A percentile compares a stretch with the other conserved stretches of the same genome.
phyloP scores from a whole-genome alignment of 2,888 invertebrate genomes.

The Luperina nickerlii region DNA sequence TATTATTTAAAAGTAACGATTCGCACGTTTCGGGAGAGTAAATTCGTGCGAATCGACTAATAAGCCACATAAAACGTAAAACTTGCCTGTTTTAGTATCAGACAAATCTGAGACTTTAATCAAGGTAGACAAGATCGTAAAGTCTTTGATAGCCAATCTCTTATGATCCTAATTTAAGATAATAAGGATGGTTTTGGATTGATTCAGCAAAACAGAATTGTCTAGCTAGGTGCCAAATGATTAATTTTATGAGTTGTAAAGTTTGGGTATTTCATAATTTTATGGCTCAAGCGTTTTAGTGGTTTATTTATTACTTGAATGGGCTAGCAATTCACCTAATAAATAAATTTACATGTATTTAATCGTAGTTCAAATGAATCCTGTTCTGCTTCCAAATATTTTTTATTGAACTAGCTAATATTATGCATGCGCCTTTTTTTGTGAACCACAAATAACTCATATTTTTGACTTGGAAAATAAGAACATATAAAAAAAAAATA shows the following conservation, averaged over 20 bases:
- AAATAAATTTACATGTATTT: background rate
- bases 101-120: conserved; percentile 22
- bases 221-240: conserved; percentile 20
- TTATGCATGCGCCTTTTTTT: background rate
- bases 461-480: background rate
- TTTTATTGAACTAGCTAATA: no score
- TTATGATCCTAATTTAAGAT: conserved; percentile 52
- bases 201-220: conserved; percentile 35
- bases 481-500: background rate
- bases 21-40: no score
- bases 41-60: no score
- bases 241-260: conserved; percentile 40
- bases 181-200: conserved; percentile 26
- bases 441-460: background rate
- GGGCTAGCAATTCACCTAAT: background rate
- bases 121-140: conserved; percentile 49
- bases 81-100: conserved; percentile 2
- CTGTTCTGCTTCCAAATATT: background rate
- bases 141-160: conserved; percentile 48
- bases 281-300: background rate
- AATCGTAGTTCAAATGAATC: background rate
- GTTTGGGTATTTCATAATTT: conserved; percentile 22
- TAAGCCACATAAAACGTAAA: background rate
- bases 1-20: no score
- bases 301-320: background rate